Evolutionary conservation across 2,888 invertebrate species (phyloP), one percentile per base, ranked within the genome.

Genomic region (Brachynemurus nebulosus): DNA sequence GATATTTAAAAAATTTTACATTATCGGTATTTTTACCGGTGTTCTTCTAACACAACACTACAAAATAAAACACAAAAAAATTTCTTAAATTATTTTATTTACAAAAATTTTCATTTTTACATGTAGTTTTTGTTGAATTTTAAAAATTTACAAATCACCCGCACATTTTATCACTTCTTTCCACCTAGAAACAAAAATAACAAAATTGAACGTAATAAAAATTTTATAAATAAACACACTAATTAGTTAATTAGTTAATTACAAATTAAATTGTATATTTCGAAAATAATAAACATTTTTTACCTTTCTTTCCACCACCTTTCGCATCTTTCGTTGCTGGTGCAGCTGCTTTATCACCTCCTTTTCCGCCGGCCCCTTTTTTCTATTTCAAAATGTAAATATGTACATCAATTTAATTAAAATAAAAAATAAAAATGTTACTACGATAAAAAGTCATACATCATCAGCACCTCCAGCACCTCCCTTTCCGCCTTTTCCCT

Each of bases 401-500:
- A 23, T 23, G 9, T n/a, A n/a, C n/a, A n/a, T n/a, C n/a, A n/a
- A n/a, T n/a, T n/a, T n/a, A n/a, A n/a, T n/a, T n/a, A n/a, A n/a
- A n/a, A n/a, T n/a, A n/a, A n/a, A n/a, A n/a, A n/a, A n/a, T n/a
- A n/a, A n/a, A n/a, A n/a, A n/a, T n/a, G n/a, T n/a, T n/a, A n/a
- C n/a, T n/a, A n/a, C 11, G n/a, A 14, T 23, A 40, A 4, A 14
- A 38, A 12, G 12, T 18, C 40, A n/a, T 40, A 36, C 40, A 40
- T 27, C 40, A 17, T 27, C 40, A 12, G 25, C 40, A 16, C 11
- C 16, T n/a, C 37, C 37, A 12, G 17, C 5, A 9, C 38, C 38
- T 6, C 40, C 40, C 27, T 40, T 40, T 9, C 40, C 40, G 11
- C 40, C 40, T 40, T 40, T 40, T 8, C 40, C 40, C 27, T 40